Base-by-base conservation (phyloP, 2,113 vertebrate genomes). In the Chloropsis cyanopogon region DNA sequence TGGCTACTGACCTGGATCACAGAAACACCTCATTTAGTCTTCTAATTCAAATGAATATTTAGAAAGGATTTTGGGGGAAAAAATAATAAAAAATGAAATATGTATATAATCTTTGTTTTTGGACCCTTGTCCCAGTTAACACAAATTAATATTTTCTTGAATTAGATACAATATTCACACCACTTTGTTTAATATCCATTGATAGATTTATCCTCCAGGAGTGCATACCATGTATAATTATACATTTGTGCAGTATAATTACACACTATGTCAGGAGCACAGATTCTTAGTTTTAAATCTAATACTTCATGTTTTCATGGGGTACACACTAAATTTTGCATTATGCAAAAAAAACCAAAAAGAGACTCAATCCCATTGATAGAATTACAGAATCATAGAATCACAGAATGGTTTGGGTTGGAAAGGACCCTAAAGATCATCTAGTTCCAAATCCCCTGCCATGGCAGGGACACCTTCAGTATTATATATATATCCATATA, bases 171-270 rank as follows among this genome's bases (percentile, higher is more conserved):
- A 37, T 41, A 81, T 46, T 65, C 47, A 57, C 7, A 22, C 9
- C 16, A 39, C 16, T 65, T 28, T 80, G 28, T 56, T 82, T 65
- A 86, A 77, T 23, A 75, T 47, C 39, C 12, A 15, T 84, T 59
- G 33, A 52, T 7, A 78, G 26, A 71, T 49, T 82, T 82, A 79
- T 82, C 61, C 23, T 63, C 35, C n/a, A 68, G 46, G 49, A 91
- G 65, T 72, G 49, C 15, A 56, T n/a, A 78, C 44, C 72, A 54
- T 90, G 81, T 85, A 79, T 85, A 93, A 87, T 91, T 87, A 82
- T 25, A 68, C 10, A 69, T 61, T 91, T 82, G 29, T 46, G 17
- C 37, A 49, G 14, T 71, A 69, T 64, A 93, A 89, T 79, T 82
- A 88, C 3, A 1, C 15, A 49, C 16, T 44, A 22, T 53, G 26